These are phyloP conservation scores for Hypotaenidia philippensis DNA, from an alignment of 2,797 vertebrate genomes.

Conservation along the genomic window DNA sequence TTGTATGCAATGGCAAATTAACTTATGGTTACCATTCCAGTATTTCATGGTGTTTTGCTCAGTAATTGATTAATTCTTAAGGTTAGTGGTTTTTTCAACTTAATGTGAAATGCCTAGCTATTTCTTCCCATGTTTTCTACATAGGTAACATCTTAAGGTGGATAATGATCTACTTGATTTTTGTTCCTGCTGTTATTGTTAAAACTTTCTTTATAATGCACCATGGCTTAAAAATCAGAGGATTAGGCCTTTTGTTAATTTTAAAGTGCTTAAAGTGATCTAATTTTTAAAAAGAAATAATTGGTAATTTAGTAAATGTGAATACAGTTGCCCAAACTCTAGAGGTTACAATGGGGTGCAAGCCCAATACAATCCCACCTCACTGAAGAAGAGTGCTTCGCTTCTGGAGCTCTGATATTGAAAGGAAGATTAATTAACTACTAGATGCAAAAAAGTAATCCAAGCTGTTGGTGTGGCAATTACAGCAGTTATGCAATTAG, in stretches of 20 bases:
- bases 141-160: neutral
- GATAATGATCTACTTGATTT: neutral
- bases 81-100: neutral
- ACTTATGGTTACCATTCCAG: neutral
- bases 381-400: neutral
- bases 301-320: neutral
- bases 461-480: neutral
- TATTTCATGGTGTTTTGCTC: neutral
- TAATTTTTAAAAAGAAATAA: neutral
- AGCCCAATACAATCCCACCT: neutral
- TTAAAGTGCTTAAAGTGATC: neutral
- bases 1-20: neutral
- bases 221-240: neutral
- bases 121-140: neutral
- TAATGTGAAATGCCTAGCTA: neutral
- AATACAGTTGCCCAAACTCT: neutral
- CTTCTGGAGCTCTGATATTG: neutral
- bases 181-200: neutral
- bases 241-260: neutral
- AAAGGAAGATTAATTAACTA: constrained; percentile 22
- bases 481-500: neutral
- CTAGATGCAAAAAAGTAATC: neutral
- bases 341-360: neutral
- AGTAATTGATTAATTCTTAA: neutral
- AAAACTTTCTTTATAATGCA: neutral